Evolutionary conservation across 2,113 vertebrate genomes (phyloP).

Genomic region (Callionymus lyra): DNA sequence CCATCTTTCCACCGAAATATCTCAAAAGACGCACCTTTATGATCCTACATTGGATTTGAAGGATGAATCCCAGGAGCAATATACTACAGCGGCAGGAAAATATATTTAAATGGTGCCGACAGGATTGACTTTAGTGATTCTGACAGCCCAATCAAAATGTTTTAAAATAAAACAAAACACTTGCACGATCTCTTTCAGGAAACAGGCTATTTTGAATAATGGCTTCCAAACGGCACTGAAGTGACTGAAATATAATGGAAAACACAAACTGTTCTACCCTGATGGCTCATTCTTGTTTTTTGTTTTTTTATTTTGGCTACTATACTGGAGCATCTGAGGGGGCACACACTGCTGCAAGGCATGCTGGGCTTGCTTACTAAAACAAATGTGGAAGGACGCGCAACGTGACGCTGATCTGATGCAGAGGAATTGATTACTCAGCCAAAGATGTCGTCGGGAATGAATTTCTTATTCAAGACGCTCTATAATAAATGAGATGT

Average conservation of each 20-base stretch:
- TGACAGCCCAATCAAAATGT: slow-evolving; percentile 11
- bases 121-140: slow-evolving; percentile 1
- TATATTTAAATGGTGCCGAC: slow-evolving; percentile 22
- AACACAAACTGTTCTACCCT: too few species aligned
- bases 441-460: slow-evolving; percentile 1
- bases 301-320: background rate
- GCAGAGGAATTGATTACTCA: slow-evolving; percentile 12
- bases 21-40: slow-evolving; percentile 11
- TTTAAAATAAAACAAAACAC: background rate
- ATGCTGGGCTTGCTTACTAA: slow-evolving; percentile 23
- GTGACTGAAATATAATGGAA: too few species aligned
- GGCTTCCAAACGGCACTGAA: background rate
- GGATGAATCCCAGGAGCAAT: slow-evolving; percentile 4
- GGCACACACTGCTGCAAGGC: slow-evolving; percentile 13
- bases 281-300: too few species aligned
- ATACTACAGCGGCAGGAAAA: slow-evolving; percentile 14
- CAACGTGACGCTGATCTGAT: slow-evolving; percentile 21
- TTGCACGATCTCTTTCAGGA: slow-evolving; percentile 10
- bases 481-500: background rate
- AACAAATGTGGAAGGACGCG: slow-evolving; percentile 25
- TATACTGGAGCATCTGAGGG: slow-evolving; percentile 7
- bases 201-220: slow-evolving; percentile 5
- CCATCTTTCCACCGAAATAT: slow-evolving; percentile 2
- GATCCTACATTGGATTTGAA: slow-evolving; percentile 9
- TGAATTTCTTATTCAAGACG: slow-evolving; percentile 6